phyloP scores from a whole-genome alignment of 2,888 invertebrate genomes.

The Bombylius discolor region DNA sequence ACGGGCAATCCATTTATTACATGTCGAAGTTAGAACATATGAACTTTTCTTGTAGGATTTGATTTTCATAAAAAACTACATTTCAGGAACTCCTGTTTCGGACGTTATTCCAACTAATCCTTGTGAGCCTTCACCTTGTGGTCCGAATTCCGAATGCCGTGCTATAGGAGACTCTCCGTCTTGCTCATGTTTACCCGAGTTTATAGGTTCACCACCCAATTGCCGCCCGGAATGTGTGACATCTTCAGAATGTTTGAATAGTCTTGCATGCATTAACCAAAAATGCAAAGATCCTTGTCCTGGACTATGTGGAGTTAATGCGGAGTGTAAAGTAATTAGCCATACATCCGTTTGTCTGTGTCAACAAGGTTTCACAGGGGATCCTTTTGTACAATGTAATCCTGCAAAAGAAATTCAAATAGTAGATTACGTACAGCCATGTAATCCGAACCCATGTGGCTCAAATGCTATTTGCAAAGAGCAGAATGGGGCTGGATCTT shows the following conservation, averaged over 20 bases:
- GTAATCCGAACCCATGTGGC: conserved; percentile 44
- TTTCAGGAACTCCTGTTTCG: conserved; percentile 20
- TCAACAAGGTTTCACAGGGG: conserved; percentile 43
- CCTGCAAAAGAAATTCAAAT: conserved; percentile 37
- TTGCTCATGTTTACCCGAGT: conserved; percentile 46
- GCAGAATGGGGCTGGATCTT: conserved; percentile 58
- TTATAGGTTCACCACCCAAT: conserved; percentile 49
- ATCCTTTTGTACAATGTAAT: conserved; percentile 41
- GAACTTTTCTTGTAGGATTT: too few relatives aligned
- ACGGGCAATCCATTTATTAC: conserved; percentile 57
- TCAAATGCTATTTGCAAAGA: conserved; percentile 60
- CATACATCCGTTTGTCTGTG: conserved; percentile 49
- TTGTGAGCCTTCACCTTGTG: conserved; percentile 56
- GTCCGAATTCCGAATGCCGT: conserved; percentile 56
- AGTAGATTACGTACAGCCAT: conserved; percentile 34
- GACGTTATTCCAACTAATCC: conserved; percentile 33
- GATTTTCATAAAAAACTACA: conserved; percentile 1
- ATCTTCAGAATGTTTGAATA: conserved; percentile 46
- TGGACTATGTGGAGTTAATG: conserved; percentile 46
- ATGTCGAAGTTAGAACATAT: conserved; percentile 34
- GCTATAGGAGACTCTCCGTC: conserved; percentile 33
- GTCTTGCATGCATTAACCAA: conserved; percentile 43
- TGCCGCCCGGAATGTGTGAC: conserved; percentile 54
- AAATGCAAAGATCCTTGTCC: conserved; percentile 48
- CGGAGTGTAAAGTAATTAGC: conserved; percentile 43